These are phyloP conservation scores for Oryctes rhinoceros DNA, from an alignment of 1,140 invertebrate species.

Conservation along the genomic window DNA sequence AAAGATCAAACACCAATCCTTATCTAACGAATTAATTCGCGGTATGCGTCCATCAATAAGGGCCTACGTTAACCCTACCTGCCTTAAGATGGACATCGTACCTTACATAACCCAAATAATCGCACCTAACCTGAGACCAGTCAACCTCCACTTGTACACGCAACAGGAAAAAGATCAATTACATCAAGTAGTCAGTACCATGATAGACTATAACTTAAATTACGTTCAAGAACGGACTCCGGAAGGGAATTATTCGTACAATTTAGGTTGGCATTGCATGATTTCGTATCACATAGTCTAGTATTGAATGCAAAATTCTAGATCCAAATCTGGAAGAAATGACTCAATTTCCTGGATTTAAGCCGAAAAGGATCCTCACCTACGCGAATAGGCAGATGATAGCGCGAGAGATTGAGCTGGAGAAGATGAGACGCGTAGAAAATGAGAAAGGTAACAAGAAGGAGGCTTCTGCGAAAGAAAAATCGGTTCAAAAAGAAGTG, in stretches of 20 bases:
- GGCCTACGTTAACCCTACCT: constrained; percentile 66
- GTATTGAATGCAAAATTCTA: constrained; percentile 8
- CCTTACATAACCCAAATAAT: constrained; percentile 80
- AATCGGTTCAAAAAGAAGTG: constrained; percentile 46
- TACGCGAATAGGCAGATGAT: constrained; percentile 83
- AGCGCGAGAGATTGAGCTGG: constrained; percentile 77
- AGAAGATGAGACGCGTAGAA: constrained; percentile 69
- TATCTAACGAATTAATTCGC: constrained; percentile 68
- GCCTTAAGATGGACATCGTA: constrained; percentile 75
- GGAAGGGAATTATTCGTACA: constrained; percentile 83
- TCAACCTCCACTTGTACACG: constrained; percentile 79
- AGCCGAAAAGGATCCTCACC: constrained; percentile 60
- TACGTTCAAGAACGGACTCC: constrained; percentile 81
- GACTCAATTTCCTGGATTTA: constrained; percentile 53
- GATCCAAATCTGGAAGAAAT: constrained; percentile 63
- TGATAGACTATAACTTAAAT: constrained; percentile 90
- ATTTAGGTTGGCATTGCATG: constrained; percentile 77
- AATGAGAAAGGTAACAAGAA: constrained; percentile 43
- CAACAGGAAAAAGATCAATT: constrained; percentile 78
- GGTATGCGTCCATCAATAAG: constrained; percentile 70
- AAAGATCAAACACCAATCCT: constrained; percentile 65
- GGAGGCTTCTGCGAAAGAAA: neutral
- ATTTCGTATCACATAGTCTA: neutral
- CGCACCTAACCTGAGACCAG: constrained; percentile 79
- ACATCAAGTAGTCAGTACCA: constrained; percentile 76